Base-by-base conservation (phyloP, 2,888 invertebrate species). In the Oxyscelio sp. region DNA sequence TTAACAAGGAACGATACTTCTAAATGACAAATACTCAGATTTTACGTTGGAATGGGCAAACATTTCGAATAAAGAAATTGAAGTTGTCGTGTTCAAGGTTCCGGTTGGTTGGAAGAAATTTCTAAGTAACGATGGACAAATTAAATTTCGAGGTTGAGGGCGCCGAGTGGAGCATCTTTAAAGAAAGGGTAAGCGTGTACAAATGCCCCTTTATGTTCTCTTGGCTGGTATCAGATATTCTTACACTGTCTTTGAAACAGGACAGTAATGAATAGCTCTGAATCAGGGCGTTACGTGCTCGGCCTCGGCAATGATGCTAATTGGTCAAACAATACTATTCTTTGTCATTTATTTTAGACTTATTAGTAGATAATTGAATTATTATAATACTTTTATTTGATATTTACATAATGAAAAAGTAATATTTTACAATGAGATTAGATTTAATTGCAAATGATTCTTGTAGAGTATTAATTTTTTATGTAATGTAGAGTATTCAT, bases 111-210 rank as follows among this genome's bases (percentile, higher is more conserved):
- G 74, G 56, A 38, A 31, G 52, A 77, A 66, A 61, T 80, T 80
- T 65, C 27, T 66, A 80, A 70, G 63, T 79, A 87, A 83, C 89
- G 88, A 84, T 73, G 58, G 83, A 77, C 73, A 82, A 92, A 92
- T 92, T 91, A 89, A 90, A 91, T 92, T 92, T 89, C 83, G 86
- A 90, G 90, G 90, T 91, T 86, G 87, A 89, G 84, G 78, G 87
- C 81, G 87, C 80, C 87, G 83, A 83, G 19, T 15, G 45, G 21
- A 85, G 85, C 88, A 89, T 87, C 87, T 87, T 88, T 87, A 83
- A 85, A 86, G 88, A 90, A 89, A 87, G 89, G 90, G 88, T 91
- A 92, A 92, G 90, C 89, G 90, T 86, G 88, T 88, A 87, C 91
- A 91, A 91, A 90, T 88, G 89, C 82, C 66, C 85, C 85, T 86